Evolutionary conservation across 2,888 invertebrate genomes (phyloP).

Genomic region (Noctua pronuba): DNA sequence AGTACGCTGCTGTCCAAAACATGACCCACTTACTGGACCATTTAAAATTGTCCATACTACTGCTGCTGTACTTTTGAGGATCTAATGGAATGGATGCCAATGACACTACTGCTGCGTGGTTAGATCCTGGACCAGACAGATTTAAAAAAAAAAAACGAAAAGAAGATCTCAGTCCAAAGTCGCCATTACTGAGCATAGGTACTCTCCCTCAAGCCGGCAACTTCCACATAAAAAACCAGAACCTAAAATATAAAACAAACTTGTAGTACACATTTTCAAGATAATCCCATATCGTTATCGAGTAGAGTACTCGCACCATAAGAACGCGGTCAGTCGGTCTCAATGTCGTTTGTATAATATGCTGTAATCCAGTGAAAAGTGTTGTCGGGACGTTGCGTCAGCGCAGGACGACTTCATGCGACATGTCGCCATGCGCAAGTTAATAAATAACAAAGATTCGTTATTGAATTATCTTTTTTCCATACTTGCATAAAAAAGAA

Average conservation of each 20-base stretch:
- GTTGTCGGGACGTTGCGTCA: slow-evolving; percentile 75
- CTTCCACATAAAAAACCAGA: background rate
- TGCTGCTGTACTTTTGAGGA: background rate
- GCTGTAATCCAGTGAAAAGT: slow-evolving; percentile 79
- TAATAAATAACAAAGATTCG: slow-evolving; percentile 10
- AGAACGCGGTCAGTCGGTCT: slow-evolving; percentile 82
- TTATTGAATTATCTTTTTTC: background rate
- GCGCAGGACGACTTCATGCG: slow-evolving; percentile 70
- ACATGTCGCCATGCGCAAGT: slow-evolving; percentile 53
- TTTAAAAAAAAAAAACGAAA: background rate
- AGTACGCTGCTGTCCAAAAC: background rate
- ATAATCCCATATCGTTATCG: slow-evolving; percentile 47
- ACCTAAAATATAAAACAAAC: background rate
- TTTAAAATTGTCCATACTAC: background rate
- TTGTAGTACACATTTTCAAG: background rate
- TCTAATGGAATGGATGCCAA: background rate
- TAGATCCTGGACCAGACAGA: background rate
- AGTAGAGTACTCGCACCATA: slow-evolving; percentile 38
- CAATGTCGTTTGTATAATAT: slow-evolving; percentile 83
- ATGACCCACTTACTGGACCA: background rate
- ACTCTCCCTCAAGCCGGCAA: background rate
- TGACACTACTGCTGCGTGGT: background rate
- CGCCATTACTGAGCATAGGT: background rate
- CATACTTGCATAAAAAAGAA: background rate
- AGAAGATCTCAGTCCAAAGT: background rate